These are phyloP conservation scores for Odontocerum albicorne DNA, from an alignment of 2,888 invertebrate genomes.

Conservation along the genomic window DNA sequence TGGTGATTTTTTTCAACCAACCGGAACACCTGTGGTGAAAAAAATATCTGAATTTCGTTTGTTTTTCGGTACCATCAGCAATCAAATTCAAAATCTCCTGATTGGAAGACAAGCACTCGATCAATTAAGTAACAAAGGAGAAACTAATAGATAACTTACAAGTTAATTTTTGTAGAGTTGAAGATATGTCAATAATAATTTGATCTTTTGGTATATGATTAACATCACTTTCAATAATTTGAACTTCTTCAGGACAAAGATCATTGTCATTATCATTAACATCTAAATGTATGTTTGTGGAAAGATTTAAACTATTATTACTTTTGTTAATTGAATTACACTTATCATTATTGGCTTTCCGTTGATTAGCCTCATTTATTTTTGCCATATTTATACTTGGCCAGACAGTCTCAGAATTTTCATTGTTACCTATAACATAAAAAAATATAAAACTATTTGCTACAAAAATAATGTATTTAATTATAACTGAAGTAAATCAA, in stretches of 20 bases:
- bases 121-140: slow-evolving; percentile 1
- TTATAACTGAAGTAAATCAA: too few relatives aligned
- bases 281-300: slow-evolving; percentile 28
- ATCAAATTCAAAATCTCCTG: too few relatives aligned
- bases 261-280: slow-evolving; percentile 22
- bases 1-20: too few relatives aligned
- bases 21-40: too few relatives aligned
- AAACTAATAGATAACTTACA: slow-evolving; percentile 12
- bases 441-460: slow-evolving; percentile 3
- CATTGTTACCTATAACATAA: slow-evolving; percentile 12
- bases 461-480: too few relatives aligned
- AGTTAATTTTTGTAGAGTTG: slow-evolving; percentile 11
- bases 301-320: slow-evolving; percentile 34
- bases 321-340: slow-evolving; percentile 45
- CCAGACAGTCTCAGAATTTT: slow-evolving; percentile 48
- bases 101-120: too few relatives aligned
- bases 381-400: slow-evolving; percentile 53
- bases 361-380: slow-evolving; percentile 50
- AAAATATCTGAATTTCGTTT: too few relatives aligned
- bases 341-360: slow-evolving; percentile 51
- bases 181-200: slow-evolving; percentile 6
- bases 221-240: not conserved
- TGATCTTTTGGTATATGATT: slow-evolving; percentile 3
- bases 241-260: slow-evolving; percentile 3
- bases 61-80: too few relatives aligned